These are phyloP conservation scores for Laticauda laticaudata DNA, from an alignment of 2,113 vertebrate genomes.

Conservation along the genomic window DNA sequence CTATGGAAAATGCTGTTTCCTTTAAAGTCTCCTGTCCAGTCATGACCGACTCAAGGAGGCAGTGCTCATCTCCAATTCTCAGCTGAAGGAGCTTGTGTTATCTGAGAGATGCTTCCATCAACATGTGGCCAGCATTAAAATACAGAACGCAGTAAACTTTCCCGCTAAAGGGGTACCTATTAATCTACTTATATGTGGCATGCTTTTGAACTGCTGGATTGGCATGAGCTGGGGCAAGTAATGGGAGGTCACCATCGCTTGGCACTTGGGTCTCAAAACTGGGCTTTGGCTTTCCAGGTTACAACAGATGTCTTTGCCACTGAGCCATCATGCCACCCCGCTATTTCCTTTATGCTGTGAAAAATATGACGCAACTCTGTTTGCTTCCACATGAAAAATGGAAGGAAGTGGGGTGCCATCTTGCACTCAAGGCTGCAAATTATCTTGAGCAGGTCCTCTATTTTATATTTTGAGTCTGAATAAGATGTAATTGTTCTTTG, in stretches of 20 bases:
- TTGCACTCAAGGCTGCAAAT: neutral
- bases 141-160: neutral
- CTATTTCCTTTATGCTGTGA: neutral
- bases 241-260: neutral
- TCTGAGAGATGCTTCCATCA: neutral
- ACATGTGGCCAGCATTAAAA: neutral
- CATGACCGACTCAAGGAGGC: neutral
- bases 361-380: neutral
- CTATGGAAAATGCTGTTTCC: neutral
- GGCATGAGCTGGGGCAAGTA: neutral
- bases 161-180: neutral
- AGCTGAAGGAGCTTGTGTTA: neutral
- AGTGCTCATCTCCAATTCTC: neutral
- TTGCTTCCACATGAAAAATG: neutral
- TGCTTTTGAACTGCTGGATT: neutral
- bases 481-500: neutral
- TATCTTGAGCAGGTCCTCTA: neutral
- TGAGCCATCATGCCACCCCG: neutral
- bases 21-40: neutral
- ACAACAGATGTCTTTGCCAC: neutral
- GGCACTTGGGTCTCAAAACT: neutral
- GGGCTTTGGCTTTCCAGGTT: neutral
- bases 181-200: neutral
- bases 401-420: neutral
- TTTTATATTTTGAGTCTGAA: neutral